Conservation (phyloP, 2,113 vertebrate species). For the Globicephala melas region DNA sequence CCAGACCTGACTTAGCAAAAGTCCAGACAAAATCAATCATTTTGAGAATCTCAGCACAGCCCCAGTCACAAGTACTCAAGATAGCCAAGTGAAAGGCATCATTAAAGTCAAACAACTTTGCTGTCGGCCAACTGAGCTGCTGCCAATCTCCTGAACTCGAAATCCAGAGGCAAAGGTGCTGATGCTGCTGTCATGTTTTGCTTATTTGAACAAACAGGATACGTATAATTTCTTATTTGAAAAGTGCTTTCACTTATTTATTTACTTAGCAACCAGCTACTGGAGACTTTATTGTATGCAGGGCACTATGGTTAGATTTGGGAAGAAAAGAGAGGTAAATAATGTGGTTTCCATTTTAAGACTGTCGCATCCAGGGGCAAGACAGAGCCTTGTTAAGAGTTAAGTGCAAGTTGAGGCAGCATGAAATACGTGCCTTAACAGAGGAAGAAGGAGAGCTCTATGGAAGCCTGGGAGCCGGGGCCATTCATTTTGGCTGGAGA, state of each 20-base stretch:
- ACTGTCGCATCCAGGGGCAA: not conserved
- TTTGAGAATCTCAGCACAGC: not conserved
- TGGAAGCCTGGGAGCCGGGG: not conserved
- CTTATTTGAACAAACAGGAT: not conserved
- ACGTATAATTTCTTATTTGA: not conserved
- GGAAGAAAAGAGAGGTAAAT: not conserved
- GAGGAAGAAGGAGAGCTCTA: not conserved
- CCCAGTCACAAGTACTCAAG: not conserved
- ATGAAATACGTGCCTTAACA: not conserved
- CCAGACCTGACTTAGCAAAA: not conserved
- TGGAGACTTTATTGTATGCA: not conserved
- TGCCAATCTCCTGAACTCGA: not conserved
- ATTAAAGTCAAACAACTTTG: not conserved
- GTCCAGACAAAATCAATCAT: not conserved
- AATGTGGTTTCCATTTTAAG: not conserved
- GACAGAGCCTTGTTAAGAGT: not conserved
- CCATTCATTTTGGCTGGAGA: not conserved
- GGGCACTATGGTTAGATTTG: not conserved
- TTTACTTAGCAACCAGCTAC: not conserved
- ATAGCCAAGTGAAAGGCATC: not conserved
- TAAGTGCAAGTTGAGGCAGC: not conserved
- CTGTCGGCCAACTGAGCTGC: not conserved
- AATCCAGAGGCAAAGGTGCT: not conserved
- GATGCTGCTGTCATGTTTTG: not conserved
- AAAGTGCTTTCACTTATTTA: slow-evolving; percentile 1